phyloP scores from a whole-genome alignment of 2,797 vertebrate genomes.

The Fistularia tabacaria region DNA sequence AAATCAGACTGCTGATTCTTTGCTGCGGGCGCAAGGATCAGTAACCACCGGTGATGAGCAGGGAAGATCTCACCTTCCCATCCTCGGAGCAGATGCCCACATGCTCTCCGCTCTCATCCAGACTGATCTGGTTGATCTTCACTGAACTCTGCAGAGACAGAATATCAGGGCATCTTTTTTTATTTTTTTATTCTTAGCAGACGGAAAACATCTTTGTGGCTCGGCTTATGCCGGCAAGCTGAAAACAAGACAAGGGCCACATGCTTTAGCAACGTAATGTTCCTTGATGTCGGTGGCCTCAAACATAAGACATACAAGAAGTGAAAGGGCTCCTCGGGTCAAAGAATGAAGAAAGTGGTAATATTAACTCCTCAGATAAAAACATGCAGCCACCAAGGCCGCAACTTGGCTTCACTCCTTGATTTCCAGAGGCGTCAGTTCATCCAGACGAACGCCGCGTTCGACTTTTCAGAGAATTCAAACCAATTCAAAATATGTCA shows the following conservation, averaged over 20 bases:
- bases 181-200: slow-evolving; percentile 32
- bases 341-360: too few species aligned
- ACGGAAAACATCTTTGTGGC: slow-evolving; percentile 29
- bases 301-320: too few species aligned
- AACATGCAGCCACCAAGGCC: too few species aligned
- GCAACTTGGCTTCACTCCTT: too few species aligned
- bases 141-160: slow-evolving; percentile 85
- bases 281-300: too few species aligned
- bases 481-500: slow-evolving; percentile 4
- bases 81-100: slow-evolving; percentile 98
- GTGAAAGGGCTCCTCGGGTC: too few species aligned
- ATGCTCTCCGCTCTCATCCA: slow-evolving; percentile 97
- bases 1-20: slow-evolving; percentile 37
- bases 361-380: too few species aligned
- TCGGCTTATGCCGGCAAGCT: slow-evolving; percentile 5
- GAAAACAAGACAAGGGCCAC: slow-evolving; percentile 16
- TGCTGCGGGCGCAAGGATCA: slow-evolving; percentile 40
- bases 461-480: too few species aligned
- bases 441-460: too few species aligned
- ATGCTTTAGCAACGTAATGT: slow-evolving; percentile 21
- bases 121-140: slow-evolving; percentile 98
- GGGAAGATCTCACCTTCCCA: slow-evolving; percentile 86
- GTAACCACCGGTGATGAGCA: slow-evolving; percentile 44
- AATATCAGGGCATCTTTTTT: slow-evolving; percentile 51
- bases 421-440: too few species aligned